Evolutionary conservation across 2,113 vertebrate species (phyloP), one percentile per base, ranked within the genome.

Genomic region (Lathamus discolor): DNA sequence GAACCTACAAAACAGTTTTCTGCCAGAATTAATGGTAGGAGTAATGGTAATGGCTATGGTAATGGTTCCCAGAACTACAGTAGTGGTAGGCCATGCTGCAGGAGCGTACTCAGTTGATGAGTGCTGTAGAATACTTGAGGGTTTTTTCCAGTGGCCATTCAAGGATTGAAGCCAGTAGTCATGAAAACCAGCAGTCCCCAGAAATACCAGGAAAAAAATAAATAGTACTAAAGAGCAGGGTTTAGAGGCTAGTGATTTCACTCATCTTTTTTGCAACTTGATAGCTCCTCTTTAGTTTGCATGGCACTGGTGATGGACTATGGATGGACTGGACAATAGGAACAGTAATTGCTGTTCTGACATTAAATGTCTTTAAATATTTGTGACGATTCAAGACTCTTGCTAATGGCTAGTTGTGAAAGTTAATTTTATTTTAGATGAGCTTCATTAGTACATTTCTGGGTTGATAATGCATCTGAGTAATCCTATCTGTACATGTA

Each of bases 401-500:
- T 74, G 88, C 10, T 64, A 27, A 33, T 39, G 33, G 29, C 63
- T 68, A 55, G 59, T 54, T 69, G n/a, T 67, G 78, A 85, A 80
- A 54, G 33, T 59, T 59, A 59, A 59, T 37, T 85, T 39, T 19
- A 13, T 66, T 91, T 89, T 39, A 35, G 33, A 48, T 55, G 69
- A 75, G 59, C 83, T 86, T 85, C 49, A 3, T 85, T 63, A 52
- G 57, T 44, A 25, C 33, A 8, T 89, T 88, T 66, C 63, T 85
- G 43, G 49, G 62, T 25, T 33, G 27, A 15, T 49, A 19, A 51
- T 18, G 54, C 12, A 3, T 69, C 76, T 88, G 86, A 74, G 75
- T 67, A 63, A 54, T 41, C 37, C 1, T 1, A 9, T 69, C 74
- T 1, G 9, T 16, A 3, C n/a, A 0, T 0, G 3, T 10, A 2